Conservation (phyloP, 2,888 invertebrate species). For the Campoplex nolae region DNA sequence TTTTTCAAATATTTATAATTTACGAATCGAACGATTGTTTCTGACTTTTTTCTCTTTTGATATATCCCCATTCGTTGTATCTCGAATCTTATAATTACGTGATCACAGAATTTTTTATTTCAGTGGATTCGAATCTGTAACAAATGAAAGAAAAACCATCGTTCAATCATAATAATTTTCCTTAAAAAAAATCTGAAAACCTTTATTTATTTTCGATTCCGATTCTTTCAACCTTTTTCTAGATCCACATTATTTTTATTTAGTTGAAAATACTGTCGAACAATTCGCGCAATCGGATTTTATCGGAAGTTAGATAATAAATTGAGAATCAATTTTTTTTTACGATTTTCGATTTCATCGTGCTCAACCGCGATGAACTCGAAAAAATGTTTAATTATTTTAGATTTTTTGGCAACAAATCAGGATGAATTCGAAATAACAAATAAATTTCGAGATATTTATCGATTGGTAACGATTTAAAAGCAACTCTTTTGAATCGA, state of each 20-base stretch:
- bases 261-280: too few relatives aligned
- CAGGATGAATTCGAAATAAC: not conserved
- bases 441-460: not conserved
- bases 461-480: not conserved
- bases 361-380: too few relatives aligned
- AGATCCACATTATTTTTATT: too few relatives aligned
- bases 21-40: not conserved
- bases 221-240: too few relatives aligned
- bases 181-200: not conserved
- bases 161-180: not conserved
- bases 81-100: constrained; percentile 34
- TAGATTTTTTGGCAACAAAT: not conserved
- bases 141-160: constrained; percentile 18
- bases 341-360: too few relatives aligned
- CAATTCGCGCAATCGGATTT: too few relatives aligned
- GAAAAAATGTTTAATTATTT: too few relatives aligned
- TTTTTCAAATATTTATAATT: not conserved
- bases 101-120: constrained; percentile 57
- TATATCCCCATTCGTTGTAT: not conserved
- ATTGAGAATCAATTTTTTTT: too few relatives aligned
- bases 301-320: too few relatives aligned
- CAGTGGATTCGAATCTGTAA: constrained; percentile 49
- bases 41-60: not conserved
- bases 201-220: too few relatives aligned
- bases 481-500: not conserved